These are phyloP conservation scores for Mesembrinibis cayennensis DNA, from an alignment of 2,113 vertebrate species.

Conservation along the genomic window DNA sequence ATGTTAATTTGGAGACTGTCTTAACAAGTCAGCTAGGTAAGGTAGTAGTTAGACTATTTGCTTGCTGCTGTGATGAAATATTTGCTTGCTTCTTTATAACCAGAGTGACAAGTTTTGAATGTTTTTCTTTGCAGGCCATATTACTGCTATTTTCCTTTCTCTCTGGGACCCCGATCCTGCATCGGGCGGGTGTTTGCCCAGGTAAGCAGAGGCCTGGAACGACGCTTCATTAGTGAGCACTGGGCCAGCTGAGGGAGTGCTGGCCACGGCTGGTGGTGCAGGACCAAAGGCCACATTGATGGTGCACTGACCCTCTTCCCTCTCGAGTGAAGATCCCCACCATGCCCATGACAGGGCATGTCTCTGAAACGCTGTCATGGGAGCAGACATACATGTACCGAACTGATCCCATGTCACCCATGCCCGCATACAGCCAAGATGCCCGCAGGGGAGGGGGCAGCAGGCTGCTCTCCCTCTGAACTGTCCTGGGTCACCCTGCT, in stretches of 20 bases:
- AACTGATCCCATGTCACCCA: accelerated
- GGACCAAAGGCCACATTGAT: neutral
- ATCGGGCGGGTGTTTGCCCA: constrained; percentile 89
- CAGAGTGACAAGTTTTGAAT: neutral
- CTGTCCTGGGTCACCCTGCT: neutral
- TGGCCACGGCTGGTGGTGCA: neutral
- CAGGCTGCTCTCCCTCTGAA: neutral
- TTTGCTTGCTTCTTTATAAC: neutral
- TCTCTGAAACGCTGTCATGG: neutral
- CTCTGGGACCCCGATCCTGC: constrained; percentile 87
- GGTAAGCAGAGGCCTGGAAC: constrained; percentile 65
- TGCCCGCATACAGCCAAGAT: neutral
- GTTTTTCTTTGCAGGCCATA: constrained; percentile 52
- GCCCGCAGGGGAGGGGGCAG: neutral
- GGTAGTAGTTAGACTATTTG: neutral
- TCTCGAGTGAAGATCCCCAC: neutral
- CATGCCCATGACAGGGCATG: accelerated
- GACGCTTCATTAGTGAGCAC: neutral
- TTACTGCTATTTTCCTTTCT: constrained; percentile 85
- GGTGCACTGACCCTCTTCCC: neutral
- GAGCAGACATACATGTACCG: neutral
- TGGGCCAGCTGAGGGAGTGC: neutral
- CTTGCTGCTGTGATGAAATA: neutral
- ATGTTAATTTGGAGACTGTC: neutral
- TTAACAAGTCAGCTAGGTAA: neutral